Percentiles rank a stretch among this genome's conserved stretches.
These are phyloP conservation scores for Heliconius charithonia DNA, from an alignment of 2,888 invertebrate species.

Conservation along the genomic window DNA sequence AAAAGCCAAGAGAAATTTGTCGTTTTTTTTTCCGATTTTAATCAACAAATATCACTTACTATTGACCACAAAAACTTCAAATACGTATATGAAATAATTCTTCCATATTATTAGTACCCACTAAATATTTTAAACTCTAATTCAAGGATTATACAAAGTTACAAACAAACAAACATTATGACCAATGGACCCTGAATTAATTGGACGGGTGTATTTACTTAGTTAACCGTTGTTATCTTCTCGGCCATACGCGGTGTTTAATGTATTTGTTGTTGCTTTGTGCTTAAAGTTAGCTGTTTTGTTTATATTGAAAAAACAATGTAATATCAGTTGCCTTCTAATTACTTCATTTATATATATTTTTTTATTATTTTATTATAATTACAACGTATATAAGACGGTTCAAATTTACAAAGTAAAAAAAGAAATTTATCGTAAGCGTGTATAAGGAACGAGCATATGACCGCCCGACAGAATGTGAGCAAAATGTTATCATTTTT, in stretches of 20 bases:
- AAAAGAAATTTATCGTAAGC: neutral
- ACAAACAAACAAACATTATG: conserved; percentile 78
- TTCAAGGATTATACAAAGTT: conserved; percentile 59
- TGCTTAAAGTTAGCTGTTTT: conserved; percentile 47
- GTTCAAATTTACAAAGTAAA: neutral
- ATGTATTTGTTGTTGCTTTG: conserved; percentile 53
- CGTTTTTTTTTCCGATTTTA: neutral
- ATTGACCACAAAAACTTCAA: neutral
- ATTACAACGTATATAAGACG: neutral
- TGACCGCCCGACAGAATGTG: neutral
- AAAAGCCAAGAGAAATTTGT: too few species aligned
- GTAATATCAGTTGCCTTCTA: conserved; percentile 7
- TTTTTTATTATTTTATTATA: neutral
- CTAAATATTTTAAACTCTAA: conserved; percentile 44
- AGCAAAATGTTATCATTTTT: neutral
- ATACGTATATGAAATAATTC: neutral
- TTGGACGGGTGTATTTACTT: conserved; percentile 78
- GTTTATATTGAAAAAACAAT: conserved; percentile 41
- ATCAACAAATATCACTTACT: neutral
- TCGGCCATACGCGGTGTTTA: conserved; percentile 70
- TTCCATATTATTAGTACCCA: neutral
- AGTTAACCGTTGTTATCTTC: conserved; percentile 78
- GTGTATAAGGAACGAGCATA: neutral
- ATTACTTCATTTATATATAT: conserved; percentile 29
- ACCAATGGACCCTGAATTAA: conserved; percentile 81